Conservation (phyloP, 1,140 invertebrate species). For the Camponotus floridanus region DNA sequence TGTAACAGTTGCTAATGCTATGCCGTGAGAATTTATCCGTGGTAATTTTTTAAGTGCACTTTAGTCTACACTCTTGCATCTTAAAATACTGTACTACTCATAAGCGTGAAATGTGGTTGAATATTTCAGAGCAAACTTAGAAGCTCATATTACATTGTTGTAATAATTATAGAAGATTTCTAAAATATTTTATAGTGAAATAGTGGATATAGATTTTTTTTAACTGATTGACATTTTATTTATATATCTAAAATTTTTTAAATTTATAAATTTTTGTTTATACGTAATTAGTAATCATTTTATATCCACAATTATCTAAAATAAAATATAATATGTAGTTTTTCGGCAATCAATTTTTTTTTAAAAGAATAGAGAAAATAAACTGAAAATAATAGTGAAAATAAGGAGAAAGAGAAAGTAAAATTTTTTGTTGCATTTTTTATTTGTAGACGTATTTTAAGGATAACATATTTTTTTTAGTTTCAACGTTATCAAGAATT, state of each 20-base stretch:
- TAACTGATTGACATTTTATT: too few species aligned
- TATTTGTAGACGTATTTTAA: not conserved
- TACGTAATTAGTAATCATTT: not conserved
- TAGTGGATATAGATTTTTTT: too few species aligned
- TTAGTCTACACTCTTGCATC: conserved; percentile 31
- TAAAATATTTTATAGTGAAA: too few species aligned
- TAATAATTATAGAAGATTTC: not conserved
- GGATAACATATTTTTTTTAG: not conserved
- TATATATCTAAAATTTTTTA: not conserved
- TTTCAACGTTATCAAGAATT: too few species aligned
- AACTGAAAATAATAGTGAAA: too few species aligned
- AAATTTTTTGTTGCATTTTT: not conserved
- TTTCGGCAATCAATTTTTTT: too few species aligned
- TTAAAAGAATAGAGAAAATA: too few species aligned
- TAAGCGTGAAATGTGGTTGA: conserved; percentile 30
- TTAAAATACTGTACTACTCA: conserved; percentile 32
- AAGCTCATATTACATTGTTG: not conserved
- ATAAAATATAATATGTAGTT: too few species aligned
- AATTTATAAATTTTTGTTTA: not conserved
- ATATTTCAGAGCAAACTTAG: conserved; percentile 22
- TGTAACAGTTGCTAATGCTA: conserved; percentile 32
- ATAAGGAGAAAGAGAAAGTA: not conserved
- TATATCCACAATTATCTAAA: not conserved
- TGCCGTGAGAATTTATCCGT: conserved; percentile 23
- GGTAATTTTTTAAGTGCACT: conserved; percentile 63